These are phyloP conservation scores for Trichoplusia ni DNA, from an alignment of 1,140 invertebrate genomes.

Conservation along the genomic window DNA sequence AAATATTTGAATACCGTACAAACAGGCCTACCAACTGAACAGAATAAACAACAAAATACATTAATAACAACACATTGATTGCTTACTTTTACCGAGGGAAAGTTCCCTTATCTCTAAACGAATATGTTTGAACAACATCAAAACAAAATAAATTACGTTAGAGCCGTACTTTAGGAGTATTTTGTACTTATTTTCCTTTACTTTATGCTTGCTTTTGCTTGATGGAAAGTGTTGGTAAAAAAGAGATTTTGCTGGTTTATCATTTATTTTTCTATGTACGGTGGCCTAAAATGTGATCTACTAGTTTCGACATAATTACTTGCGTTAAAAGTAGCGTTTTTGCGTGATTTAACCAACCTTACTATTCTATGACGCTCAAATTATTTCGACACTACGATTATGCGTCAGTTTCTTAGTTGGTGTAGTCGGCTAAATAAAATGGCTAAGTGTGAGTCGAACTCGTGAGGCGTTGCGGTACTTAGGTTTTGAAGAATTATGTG, in stretches of 20 bases:
- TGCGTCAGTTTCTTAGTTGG: no score
- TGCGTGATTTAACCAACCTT: no score
- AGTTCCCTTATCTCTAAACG: conserved; percentile 24
- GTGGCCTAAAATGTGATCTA: no score
- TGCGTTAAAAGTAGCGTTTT: no score
- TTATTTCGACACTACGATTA: no score
- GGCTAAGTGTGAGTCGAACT: no score
- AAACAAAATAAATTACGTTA: conserved; percentile 30
- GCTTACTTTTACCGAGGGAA: conserved; percentile 16
- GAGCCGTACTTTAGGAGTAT: conserved; percentile 17
- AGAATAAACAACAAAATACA: conserved; percentile 18
- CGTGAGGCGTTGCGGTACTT: no score
- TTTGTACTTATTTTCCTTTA: conserved; percentile 26
- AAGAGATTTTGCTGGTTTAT: neutral
- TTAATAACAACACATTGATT: conserved; percentile 28
- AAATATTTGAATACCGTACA: neutral
- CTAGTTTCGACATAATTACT: no score
- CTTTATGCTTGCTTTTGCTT: conserved; percentile 21
- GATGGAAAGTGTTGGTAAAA: conserved; percentile 17
- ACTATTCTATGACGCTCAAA: no score
- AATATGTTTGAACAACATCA: conserved; percentile 16
- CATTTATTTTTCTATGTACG: neutral
- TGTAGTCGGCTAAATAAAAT: no score
- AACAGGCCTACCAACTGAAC: neutral
- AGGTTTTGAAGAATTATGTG: no score